phyloP scores from a whole-genome alignment of 2,113 vertebrate species.

The Ceratotherium simum region DNA sequence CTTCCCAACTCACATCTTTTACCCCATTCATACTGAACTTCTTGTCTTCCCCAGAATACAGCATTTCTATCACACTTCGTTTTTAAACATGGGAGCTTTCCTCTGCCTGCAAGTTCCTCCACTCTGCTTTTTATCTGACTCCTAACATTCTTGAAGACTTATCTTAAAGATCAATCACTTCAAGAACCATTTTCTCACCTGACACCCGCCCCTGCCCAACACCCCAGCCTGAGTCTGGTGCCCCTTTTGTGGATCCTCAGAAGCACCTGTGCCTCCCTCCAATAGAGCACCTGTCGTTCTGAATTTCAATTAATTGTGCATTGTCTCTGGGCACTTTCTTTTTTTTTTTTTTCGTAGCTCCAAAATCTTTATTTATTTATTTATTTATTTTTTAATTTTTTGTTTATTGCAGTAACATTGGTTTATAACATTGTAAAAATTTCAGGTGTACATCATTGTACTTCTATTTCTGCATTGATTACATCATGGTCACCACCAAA shows the following conservation, averaged over 20 bases:
- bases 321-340: neutral
- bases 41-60: neutral
- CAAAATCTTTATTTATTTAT: no score
- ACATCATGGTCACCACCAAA: no score
- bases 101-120: neutral
- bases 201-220: neutral
- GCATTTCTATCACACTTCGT: no score
- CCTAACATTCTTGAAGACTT: neutral
- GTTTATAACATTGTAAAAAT: no score
- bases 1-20: neutral
- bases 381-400: no score
- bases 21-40: neutral
- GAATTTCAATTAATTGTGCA: neutral
- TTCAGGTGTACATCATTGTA: no score
- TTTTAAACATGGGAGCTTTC: neutral
- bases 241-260: neutral
- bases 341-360: no score
- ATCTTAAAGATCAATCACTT: neutral
- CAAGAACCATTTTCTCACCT: neutral
- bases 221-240: neutral
- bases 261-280: neutral
- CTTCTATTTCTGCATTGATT: no score
- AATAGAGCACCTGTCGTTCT: neutral
- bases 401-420: no score
- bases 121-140: neutral